Evolutionary conservation across 2,888 invertebrate species (phyloP).

Genomic region (Vandiemenella viatica): DNA sequence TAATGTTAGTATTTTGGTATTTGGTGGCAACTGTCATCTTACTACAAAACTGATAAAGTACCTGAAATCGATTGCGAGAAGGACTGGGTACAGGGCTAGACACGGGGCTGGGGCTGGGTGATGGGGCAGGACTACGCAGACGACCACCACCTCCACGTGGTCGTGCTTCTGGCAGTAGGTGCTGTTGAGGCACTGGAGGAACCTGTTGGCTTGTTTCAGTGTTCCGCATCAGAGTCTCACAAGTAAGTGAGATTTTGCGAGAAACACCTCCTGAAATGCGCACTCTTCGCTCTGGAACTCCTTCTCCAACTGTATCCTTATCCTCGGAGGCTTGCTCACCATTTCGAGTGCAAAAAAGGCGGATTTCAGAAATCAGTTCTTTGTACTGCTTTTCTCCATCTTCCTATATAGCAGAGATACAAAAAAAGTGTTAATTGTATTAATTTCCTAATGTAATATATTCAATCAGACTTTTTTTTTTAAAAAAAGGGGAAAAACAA

Average conservation of each 20-base stretch:
- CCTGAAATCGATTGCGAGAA: constrained; percentile 29
- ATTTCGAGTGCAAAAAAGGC: constrained; percentile 43
- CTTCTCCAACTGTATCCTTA: constrained; percentile 14
- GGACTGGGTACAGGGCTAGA: constrained; percentile 49
- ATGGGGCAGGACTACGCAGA: constrained; percentile 50
- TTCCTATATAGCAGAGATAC: too few species aligned
- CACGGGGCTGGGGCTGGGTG: constrained; percentile 47
- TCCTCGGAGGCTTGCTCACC: constrained; percentile 19
- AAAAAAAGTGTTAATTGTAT: too few species aligned
- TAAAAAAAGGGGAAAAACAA: too few species aligned
- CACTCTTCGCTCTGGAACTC: constrained; percentile 21
- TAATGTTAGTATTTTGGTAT: too few species aligned
- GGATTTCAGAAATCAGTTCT: constrained; percentile 37
- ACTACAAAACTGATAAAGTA: constrained; percentile 8
- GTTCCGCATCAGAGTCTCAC: constrained; percentile 36
- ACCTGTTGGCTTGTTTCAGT: constrained; percentile 18
- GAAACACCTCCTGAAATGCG: constrained; percentile 25
- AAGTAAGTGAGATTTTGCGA: constrained; percentile 57
- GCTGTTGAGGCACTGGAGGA: too few species aligned
- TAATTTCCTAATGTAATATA: too few species aligned
- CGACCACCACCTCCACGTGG: constrained; percentile 32
- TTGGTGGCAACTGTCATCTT: too few species aligned
- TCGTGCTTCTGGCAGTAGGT: constrained; percentile 25
- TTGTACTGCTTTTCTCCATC: constrained; percentile 24
- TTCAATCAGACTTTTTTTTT: too few species aligned